Conservation (phyloP, 2,888 invertebrate genomes). For the Tholera decimalis region DNA sequence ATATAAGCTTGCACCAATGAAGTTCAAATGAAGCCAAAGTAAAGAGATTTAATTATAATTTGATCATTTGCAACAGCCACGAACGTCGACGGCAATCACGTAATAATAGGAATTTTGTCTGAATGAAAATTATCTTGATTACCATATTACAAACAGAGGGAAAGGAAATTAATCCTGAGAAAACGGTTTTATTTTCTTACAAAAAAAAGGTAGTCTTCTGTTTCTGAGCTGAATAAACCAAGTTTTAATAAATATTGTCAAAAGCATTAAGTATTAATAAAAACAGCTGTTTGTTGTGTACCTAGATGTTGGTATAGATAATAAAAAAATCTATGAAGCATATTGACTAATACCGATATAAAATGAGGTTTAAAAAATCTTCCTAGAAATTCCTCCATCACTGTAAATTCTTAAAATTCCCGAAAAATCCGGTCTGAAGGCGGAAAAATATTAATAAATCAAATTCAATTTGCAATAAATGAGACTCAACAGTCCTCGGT, state of each 20-base stretch:
- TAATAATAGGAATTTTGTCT: conserved; percentile 39
- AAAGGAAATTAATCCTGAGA: conserved; percentile 15
- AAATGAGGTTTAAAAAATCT: conserved; percentile 4
- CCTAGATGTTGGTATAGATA: background rate
- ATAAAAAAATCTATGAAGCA: conserved; percentile 14
- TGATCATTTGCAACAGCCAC: conserved; percentile 48
- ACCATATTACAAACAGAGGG: conserved; percentile 32
- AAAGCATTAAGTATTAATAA: background rate
- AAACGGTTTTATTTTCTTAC: conserved; percentile 4
- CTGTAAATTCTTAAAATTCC: conserved; percentile 13
- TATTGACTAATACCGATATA: background rate
- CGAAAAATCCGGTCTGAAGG: background rate
- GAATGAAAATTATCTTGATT: conserved; percentile 53
- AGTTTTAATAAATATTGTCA: background rate
- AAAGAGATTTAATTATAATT: conserved; percentile 46
- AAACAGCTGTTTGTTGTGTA: background rate
- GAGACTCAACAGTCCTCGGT: conserved; percentile 22
- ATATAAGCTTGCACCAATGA: conserved; percentile 26
- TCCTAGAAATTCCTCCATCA: conserved; percentile 3
- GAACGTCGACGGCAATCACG: conserved; percentile 43
- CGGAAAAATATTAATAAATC: conserved; percentile 26
- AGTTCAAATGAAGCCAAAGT: conserved; percentile 43
- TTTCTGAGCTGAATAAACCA: background rate
- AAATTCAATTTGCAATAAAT: conserved; percentile 47
- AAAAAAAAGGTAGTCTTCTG: background rate